Evolutionary conservation across 2,113 vertebrate genomes (phyloP), one percentile per base, ranked within the genome.

Genomic region (Origma solitaria): DNA sequence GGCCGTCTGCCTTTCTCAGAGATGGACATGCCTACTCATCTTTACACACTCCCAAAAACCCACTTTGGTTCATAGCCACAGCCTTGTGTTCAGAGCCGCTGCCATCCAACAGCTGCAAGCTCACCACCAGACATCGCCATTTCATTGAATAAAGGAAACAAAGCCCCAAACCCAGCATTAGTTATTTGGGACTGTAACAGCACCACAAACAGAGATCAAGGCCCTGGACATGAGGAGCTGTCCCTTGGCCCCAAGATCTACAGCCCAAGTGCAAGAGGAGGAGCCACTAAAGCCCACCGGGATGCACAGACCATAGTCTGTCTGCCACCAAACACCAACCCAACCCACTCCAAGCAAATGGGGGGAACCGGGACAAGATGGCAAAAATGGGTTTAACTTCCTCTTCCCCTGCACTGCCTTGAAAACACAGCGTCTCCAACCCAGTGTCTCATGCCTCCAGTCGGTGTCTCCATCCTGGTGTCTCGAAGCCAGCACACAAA

Each of bases 261-360:
- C 42, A 24, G 54, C 44, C 21, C 56, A 23, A 72, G 51, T 2
- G 42, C 25, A 17, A 45, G 38, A 91, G 28, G 17, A 92, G 54
- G 49, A 40, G 65, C 35, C 54, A 42, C 21, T 5, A 5, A 85
- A 77, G 38, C 69, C 44, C 53, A 56, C 12, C 18, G 9, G 57
- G 33, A 42, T 31, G 27, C 25, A 68, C 1, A 0, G 53, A 25
- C 15, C 6, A 0, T 28, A 33, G 18, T 69, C 24, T 0, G 0
- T 60, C 65, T 15, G 3, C 33, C 50, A 51, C 50, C 15, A 1
- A 78, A 54, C 35, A 31, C 23, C 2, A 77, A 7, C 23, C 15
- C 3, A 68, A 35, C 27, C 38, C 11, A 0, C 47, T n/a, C 27
- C 4, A 28, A 53, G 61, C 3, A 2, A 66, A 28, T 4, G 2